Percentiles rank a stretch among this genome's conserved stretches.
Conservation (phyloP, 2,113 vertebrate species). For the Siniperca knerii region DNA sequence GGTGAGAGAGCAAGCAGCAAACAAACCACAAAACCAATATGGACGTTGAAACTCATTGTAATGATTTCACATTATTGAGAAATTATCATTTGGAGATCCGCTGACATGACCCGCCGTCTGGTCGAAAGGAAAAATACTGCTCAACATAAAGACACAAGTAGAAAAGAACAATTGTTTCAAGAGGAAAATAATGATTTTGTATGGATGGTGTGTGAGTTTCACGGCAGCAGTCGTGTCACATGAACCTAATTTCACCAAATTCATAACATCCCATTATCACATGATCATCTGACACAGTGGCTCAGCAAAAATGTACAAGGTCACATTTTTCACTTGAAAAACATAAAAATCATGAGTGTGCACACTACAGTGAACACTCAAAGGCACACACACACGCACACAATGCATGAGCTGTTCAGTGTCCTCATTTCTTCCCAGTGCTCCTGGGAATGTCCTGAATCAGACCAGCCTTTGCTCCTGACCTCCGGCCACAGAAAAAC, state of each 20-base stretch:
- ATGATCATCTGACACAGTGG: conserved; percentile 12
- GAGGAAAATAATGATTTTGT: conserved; percentile 35
- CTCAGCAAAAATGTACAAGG: conserved; percentile 22
- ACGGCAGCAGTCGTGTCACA: conserved; percentile 41
- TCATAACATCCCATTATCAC: conserved; percentile 54
- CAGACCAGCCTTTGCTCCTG: conserved; percentile 62
- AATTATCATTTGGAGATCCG: conserved; percentile 60
- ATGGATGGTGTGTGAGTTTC: conserved; percentile 21
- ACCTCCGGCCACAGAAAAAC: conserved; percentile 64
- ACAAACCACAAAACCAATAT: conserved; percentile 75
- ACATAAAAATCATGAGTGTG: neutral
- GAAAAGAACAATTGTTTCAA: conserved; percentile 51
- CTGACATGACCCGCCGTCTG: conserved; percentile 42
- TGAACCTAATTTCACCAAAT: conserved; percentile 49
- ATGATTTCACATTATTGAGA: conserved; percentile 65
- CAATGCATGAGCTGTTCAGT: conserved; percentile 62
- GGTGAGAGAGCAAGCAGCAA: conserved; percentile 69
- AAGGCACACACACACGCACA: conserved; percentile 1
- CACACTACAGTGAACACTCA: conserved; percentile 4
- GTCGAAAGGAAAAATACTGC: conserved; percentile 27
- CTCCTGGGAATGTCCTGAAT: conserved; percentile 76
- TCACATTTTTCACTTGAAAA: conserved; percentile 24
- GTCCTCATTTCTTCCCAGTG: conserved; percentile 68
- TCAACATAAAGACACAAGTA: conserved; percentile 21
- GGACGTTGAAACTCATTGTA: conserved; percentile 51